These are phyloP conservation scores for Crematogaster levior DNA, from an alignment of 2,888 invertebrate species.

Conservation along the genomic window DNA sequence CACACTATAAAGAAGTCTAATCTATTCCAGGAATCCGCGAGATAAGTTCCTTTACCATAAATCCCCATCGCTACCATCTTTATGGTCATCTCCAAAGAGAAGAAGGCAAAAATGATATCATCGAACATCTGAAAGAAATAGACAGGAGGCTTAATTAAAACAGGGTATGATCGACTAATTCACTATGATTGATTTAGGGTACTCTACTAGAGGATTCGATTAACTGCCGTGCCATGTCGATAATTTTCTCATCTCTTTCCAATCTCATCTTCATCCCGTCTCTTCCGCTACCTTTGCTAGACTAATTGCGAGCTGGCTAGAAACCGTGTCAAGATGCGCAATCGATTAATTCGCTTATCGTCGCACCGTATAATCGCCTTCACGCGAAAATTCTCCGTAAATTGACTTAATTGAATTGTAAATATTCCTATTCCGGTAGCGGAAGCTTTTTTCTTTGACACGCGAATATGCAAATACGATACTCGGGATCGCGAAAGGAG, in stretches of 20 bases:
- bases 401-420: slow-evolving; percentile 22
- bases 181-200: slow-evolving; percentile 62
- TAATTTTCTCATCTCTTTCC: slow-evolving; percentile 50
- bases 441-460: background rate
- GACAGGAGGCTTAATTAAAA: slow-evolving; percentile 8
- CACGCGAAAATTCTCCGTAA: background rate
- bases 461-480: slow-evolving; percentile 5
- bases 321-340: slow-evolving; percentile 40
- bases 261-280: background rate
- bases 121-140: slow-evolving; percentile 93
- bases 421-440: slow-evolving; percentile 21
- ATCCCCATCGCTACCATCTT: slow-evolving; percentile 99
- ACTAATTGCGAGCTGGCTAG: slow-evolving; percentile 40
- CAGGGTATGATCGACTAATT: slow-evolving; percentile 43
- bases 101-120: slow-evolving; percentile 99
- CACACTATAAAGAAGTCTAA: slow-evolving; percentile 99
- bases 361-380: slow-evolving; percentile 24
- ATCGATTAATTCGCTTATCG: slow-evolving; percentile 43
- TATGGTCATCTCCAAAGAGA: slow-evolving; percentile 98
- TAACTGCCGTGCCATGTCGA: slow-evolving; percentile 46
- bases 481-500: background rate
- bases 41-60: slow-evolving; percentile 96
- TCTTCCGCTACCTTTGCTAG: slow-evolving; percentile 8
- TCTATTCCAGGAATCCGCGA: slow-evolving; percentile 99
- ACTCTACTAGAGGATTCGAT: slow-evolving; percentile 57